These are phyloP conservation scores for Caiman crocodilus DNA, from an alignment of 2,797 vertebrate species.

Conservation along the genomic window DNA sequence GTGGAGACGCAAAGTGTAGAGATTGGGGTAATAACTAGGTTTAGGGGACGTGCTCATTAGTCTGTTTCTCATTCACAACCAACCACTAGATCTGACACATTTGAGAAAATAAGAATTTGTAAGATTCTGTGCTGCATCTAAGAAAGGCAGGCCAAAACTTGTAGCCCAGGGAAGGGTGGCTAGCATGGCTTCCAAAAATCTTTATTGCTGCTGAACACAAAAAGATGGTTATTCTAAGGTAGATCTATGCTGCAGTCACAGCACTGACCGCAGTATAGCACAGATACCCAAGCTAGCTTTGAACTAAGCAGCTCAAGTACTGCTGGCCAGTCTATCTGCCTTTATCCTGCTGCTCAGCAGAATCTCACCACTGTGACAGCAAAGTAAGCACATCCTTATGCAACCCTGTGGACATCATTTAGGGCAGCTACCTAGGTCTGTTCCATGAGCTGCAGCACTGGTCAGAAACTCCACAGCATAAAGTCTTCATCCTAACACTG, in stretches of 20 bases:
- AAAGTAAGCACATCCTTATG: neutral
- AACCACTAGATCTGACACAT: neutral
- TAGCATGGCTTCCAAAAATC: too few relatives aligned
- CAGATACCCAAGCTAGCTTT: neutral
- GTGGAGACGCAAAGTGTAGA: too few relatives aligned
- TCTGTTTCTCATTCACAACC: constrained; percentile 5
- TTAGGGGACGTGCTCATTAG: constrained; percentile 42
- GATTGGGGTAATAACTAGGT: too few relatives aligned
- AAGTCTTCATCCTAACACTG: neutral
- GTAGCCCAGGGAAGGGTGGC: neutral
- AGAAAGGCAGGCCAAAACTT: constrained; percentile 13
- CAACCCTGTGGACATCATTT: neutral
- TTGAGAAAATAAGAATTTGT: neutral
- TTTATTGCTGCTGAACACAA: too few relatives aligned
- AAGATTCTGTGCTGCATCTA: neutral
- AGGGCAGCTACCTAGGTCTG: neutral
- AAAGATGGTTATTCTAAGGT: too few relatives aligned
- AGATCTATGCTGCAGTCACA: constrained; percentile 63
- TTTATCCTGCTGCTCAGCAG: too few relatives aligned
- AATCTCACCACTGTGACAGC: too few relatives aligned
- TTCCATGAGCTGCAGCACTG: neutral
- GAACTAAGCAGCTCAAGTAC: neutral
- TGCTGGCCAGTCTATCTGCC: neutral
- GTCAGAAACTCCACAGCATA: neutral
- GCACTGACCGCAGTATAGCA: neutral